Evolutionary conservation across 1,140 invertebrate genomes (phyloP).

Genomic region (Camponotus floridanus): DNA sequence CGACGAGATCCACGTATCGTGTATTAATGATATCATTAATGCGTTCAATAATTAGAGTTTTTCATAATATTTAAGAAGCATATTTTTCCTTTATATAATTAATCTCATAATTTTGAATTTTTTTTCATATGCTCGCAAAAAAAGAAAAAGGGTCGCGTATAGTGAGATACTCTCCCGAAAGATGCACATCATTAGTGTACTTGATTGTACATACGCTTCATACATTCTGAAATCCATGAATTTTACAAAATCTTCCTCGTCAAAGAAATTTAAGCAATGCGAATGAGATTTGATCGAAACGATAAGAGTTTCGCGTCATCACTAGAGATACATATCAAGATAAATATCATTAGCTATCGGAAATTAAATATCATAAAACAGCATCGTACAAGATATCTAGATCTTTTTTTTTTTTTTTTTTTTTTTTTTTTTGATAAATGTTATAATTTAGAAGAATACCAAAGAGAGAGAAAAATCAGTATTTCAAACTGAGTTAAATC

Average conservation of each 20-base stretch:
- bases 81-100: neutral
- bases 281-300: neutral
- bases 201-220: neutral
- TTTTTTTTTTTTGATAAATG: too few relatives aligned
- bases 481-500: neutral
- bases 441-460: neutral
- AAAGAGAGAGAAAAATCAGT: neutral
- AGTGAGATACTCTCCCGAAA: neutral
- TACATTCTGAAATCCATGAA: neutral
- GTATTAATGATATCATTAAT: neutral
- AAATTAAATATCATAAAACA: constrained; percentile 28
- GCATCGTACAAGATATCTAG: neutral
- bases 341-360: constrained; percentile 26
- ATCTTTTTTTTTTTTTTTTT: too few relatives aligned
- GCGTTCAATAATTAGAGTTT: neutral
- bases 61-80: neutral
- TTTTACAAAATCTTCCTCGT: neutral
- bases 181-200: neutral
- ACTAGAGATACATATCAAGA: neutral
- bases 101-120: neutral
- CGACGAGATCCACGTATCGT: too few relatives aligned
- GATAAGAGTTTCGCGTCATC: neutral
- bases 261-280: neutral
- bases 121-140: neutral
- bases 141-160: neutral